phyloP scores from a whole-genome alignment of 1,140 invertebrate species.

The Hesperophylax magnus region DNA sequence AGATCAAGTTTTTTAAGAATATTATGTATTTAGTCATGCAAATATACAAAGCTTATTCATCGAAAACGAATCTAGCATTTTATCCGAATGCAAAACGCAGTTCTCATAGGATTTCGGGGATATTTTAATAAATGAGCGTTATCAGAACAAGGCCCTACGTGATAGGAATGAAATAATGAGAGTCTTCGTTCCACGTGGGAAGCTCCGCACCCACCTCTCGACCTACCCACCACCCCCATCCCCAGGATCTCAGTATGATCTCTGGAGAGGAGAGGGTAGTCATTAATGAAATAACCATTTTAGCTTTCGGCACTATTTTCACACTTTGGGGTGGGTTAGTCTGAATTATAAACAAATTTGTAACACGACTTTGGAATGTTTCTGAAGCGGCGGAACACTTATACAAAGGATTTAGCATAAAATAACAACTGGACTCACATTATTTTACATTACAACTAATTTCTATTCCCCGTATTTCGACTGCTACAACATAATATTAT shows the following conservation, averaged over 20 bases:
- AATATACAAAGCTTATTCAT: too few species aligned
- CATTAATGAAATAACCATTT: slow-evolving; percentile 39
- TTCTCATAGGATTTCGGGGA: slow-evolving; percentile 5
- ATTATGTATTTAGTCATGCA: too few species aligned
- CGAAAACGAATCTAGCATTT: background rate
- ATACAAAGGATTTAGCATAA: too few species aligned
- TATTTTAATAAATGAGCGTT: slow-evolving; percentile 39
- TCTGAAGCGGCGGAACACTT: background rate
- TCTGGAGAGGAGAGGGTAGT: slow-evolving; percentile 12
- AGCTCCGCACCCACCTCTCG: background rate
- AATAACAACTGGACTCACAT: too few species aligned
- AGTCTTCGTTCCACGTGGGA: slow-evolving; percentile 10
- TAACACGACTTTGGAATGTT: background rate
- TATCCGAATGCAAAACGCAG: slow-evolving; percentile 22
- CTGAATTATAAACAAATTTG: slow-evolving; percentile 38
- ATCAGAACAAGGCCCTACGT: slow-evolving; percentile 37
- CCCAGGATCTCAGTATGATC: too few species aligned
- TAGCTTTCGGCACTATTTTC: slow-evolving; percentile 20
- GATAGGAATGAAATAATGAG: slow-evolving; percentile 27
- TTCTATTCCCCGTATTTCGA: too few species aligned
- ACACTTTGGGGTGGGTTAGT: slow-evolving; percentile 6
- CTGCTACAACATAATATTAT: too few species aligned
- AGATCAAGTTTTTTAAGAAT: too few species aligned
- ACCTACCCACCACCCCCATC: background rate
- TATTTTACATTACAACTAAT: too few species aligned